These are phyloP conservation scores for Ciconia stormi DNA, from an alignment of 2,113 vertebrate species.

Conservation along the genomic window DNA sequence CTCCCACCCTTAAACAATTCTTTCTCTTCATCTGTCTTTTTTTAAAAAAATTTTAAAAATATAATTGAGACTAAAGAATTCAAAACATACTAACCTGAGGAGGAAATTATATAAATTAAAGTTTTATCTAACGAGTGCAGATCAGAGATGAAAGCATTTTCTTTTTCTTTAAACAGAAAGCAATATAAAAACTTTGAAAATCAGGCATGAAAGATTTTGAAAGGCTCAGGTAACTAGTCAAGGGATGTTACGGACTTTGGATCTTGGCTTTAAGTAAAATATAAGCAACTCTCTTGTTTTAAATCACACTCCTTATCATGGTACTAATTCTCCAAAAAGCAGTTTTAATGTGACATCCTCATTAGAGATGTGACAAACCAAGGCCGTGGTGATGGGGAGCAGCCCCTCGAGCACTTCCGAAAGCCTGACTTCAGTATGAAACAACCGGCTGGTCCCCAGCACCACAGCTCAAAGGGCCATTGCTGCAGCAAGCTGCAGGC, in stretches of 20 bases:
- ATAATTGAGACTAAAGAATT: not conserved
- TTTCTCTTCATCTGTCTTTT: not conserved
- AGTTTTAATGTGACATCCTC: not conserved
- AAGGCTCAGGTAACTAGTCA: not conserved
- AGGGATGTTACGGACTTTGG: not conserved
- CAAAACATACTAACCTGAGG: not conserved
- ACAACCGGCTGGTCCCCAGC: not conserved
- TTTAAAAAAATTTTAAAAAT: not conserved
- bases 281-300: not conserved
- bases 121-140: not conserved
- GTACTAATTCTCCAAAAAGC: not conserved
- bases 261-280: slow-evolving; percentile 4
- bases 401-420: not conserved
- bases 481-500: too few species aligned
- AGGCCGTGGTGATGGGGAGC: not conserved
- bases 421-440: not conserved
- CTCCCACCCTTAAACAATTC: not conserved
- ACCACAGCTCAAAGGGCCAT: not conserved
- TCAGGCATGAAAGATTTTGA: not conserved
- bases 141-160: not conserved
- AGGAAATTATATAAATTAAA: not conserved
- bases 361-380: not conserved
- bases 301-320: not conserved
- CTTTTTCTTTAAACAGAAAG: not conserved
- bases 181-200: not conserved